Percentiles rank a stretch among this genome's conserved stretches.
phyloP scores from a whole-genome alignment of 2,888 invertebrate species.

The Pristionchus entomophagus region DNA sequence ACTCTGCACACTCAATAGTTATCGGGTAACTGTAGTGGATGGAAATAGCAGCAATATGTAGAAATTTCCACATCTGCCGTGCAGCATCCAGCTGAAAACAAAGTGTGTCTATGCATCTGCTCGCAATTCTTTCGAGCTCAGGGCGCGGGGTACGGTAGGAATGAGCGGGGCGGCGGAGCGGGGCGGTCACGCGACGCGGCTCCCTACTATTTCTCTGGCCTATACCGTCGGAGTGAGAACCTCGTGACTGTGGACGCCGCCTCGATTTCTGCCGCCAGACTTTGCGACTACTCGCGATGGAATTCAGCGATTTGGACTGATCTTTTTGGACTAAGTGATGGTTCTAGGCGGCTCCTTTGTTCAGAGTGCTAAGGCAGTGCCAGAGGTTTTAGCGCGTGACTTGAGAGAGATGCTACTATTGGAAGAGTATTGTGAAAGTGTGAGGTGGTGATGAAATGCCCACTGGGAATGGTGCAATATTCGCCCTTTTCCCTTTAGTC shows the following conservation, averaged over 20 bases:
- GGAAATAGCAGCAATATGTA: too few species aligned
- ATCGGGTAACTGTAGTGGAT: too few species aligned
- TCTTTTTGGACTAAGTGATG: too few species aligned
- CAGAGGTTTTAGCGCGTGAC: not conserved
- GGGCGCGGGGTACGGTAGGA: constrained; percentile 3
- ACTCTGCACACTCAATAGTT: too few species aligned
- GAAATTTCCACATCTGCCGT: too few species aligned
- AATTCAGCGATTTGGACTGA: not conserved
- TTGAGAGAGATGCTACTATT: not conserved
- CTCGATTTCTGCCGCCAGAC: not conserved
- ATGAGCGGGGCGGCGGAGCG: constrained; percentile 17
- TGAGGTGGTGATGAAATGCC: not conserved
- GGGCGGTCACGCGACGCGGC: constrained; percentile 6
- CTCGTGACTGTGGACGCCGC: constrained; percentile 8
- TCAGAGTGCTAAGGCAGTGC: not conserved
- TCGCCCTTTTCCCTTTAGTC: not conserved
- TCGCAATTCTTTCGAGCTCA: not conserved
- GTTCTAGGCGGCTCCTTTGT: not conserved
- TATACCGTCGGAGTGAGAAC: not conserved
- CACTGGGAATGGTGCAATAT: not conserved
- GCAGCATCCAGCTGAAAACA: too few species aligned
- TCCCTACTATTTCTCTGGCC: constrained; percentile 20
- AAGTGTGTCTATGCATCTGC: not conserved
- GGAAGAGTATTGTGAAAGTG: not conserved
- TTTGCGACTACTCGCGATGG: not conserved